Conservation (phyloP, 2,888 invertebrate genomes). For the Trichopoda pennipes region DNA sequence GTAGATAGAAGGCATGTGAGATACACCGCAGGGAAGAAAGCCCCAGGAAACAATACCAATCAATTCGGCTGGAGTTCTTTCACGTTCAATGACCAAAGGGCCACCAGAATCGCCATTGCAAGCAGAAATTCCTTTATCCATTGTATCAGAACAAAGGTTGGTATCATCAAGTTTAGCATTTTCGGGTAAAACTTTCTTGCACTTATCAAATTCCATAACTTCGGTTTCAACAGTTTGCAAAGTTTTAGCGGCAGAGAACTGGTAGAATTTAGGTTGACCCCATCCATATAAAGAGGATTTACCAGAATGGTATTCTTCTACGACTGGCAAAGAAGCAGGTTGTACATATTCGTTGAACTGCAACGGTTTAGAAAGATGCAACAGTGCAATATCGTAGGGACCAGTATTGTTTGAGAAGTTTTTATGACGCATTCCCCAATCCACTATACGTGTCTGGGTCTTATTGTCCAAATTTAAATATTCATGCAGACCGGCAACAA, state of each 20-base stretch:
- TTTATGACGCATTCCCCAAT: conserved; percentile 76
- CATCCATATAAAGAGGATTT: conserved; percentile 80
- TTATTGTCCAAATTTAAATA: conserved; percentile 68
- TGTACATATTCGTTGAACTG: conserved; percentile 75
- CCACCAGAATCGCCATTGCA: conserved; percentile 35
- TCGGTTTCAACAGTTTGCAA: conserved; percentile 74
- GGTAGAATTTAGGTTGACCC: conserved; percentile 78
- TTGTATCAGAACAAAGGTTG: not conserved
- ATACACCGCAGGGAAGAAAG: not conserved
- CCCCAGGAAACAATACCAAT: conserved; percentile 22
- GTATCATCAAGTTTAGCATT: not conserved
- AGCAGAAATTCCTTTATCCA: conserved; percentile 70
- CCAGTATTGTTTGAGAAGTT: conserved; percentile 78
- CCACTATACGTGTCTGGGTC: conserved; percentile 75
- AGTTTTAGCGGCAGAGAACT: conserved; percentile 71
- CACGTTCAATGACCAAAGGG: not conserved
- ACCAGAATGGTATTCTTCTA: conserved; percentile 73
- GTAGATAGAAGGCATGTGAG: not conserved
- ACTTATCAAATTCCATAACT: not conserved
- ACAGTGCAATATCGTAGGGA: conserved; percentile 83
- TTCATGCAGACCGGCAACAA: conserved; percentile 79
- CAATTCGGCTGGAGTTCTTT: not conserved
- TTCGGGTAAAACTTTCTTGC: not conserved
- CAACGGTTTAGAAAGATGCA: conserved; percentile 77
- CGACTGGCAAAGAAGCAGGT: conserved; percentile 78